Base-by-base conservation (phyloP, 2,888 invertebrate species). In the Erebia ligea region DNA sequence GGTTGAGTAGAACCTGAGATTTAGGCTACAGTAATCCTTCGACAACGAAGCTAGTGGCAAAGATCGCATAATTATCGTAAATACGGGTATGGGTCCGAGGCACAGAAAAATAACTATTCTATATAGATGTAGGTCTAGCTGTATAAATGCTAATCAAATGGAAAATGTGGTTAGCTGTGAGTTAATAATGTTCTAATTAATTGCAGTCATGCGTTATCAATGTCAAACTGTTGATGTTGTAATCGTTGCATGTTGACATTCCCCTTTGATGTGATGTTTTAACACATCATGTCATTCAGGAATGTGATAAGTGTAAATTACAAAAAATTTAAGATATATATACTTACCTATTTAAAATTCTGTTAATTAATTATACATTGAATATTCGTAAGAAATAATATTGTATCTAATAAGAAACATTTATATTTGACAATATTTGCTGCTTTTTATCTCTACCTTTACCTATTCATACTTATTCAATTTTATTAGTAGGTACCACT, bases 81-180 rank as follows among this genome's bases (percentile, higher is more conserved):
- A 34, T 34, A 34, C 25, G 3, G 25, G 25, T 34, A 34, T 34
- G 34, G 34, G 6, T 34, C 34, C 34, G 34, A 4, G 3, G 6
- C 34, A 6, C 34, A 34, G 34, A 34, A 34, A 34, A 6, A 34
- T 34, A 34, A 6, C 34, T 34, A 34, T 34, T 34, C 34, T 6
- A n/a, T n/a, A n/a, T n/a, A 34, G 34, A 34, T 6, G 34, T 6
- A 34, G 34, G 34, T 34, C 34, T 34, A 34, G 5, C 34, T 59
- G 25, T 40, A 17, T 34, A 59, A 59, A 40, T 42, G 21, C 57
- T n/a, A 34, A 58, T 58, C n/a, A 21, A 9, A 11, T 17, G 40
- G 61, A 62, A 62, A 62, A 62, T 40, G 45, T 62, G 61, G 45
- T 19, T 45, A 62, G 42, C 45, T 13, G 13, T 19, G 54, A 54